A percentile compares a stretch with the other conserved stretches of the same genome.
Conservation (phyloP, 2,113 vertebrate species). For the Sula dactylatra region DNA sequence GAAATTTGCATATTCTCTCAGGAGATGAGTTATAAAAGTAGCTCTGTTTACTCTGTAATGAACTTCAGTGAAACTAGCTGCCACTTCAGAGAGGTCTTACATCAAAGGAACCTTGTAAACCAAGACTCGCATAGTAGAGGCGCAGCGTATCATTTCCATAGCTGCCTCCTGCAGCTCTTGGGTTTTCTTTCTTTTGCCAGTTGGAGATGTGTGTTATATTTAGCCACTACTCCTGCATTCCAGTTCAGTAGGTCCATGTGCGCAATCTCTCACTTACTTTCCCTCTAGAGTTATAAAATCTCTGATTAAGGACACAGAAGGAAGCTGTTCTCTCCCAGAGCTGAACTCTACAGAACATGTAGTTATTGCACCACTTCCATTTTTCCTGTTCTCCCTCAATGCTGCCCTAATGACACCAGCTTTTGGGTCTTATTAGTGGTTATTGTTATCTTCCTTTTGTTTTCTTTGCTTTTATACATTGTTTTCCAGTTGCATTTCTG, state of each 20-base stretch:
- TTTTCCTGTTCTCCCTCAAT: background rate
- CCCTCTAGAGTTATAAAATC: background rate
- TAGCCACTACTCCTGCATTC: background rate
- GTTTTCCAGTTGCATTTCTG: background rate
- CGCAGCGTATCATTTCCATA: background rate
- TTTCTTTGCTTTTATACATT: background rate
- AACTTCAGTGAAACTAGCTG: background rate
- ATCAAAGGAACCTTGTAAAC: background rate
- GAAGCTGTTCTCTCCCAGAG: background rate
- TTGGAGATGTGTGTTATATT: background rate
- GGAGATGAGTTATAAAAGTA: background rate
- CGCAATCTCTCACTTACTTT: background rate
- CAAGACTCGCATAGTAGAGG: background rate
- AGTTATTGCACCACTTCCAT: background rate
- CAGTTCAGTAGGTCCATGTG: background rate
- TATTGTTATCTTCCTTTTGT: background rate
- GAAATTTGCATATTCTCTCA: background rate
- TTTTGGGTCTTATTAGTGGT: background rate
- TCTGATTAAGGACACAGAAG: background rate
- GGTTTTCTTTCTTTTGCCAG: background rate
- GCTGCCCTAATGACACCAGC: background rate
- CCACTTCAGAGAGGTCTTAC: background rate
- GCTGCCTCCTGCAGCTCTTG: background rate
- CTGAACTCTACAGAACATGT: background rate
- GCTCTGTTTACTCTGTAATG: background rate